Evolutionary conservation across 2,797 vertebrate species (phyloP), one percentile per base, ranked within the genome.

Genomic region (Pseudomugil tenellus): DNA sequence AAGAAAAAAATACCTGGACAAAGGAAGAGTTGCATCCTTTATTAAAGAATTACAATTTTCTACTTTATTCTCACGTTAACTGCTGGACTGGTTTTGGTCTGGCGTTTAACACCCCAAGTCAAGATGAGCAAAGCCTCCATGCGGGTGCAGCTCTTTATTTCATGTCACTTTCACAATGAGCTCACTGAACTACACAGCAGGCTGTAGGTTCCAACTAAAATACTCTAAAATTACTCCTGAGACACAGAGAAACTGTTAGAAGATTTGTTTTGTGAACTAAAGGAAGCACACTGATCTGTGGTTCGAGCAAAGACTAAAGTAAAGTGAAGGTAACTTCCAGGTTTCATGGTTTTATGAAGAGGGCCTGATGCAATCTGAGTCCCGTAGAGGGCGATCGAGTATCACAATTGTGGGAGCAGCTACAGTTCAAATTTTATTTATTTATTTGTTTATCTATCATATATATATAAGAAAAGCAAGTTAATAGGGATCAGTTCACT

Each of bases 301-400:
- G n/a, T 26, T 17, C 35, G 53, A 52, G 26, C 49, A 52, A 28
- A 41, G 26, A 48, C 34, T 8, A 17, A 11, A 21, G 26, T 16
- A 34, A 31, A 23, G 3, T 68, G 1, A 67, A 12, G 63, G 62
- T 58, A 31, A 0, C 31, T n/a, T n/a, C 28, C 43, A 3, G 21
- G 41, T 23, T 13, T 19, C 16, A 34, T 58, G 64, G 32, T 25
- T 21, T 13, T 16, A 4, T 56, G 16, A 21, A 32, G 13, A 21
- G 31, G 13, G 17, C 1, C 25, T 19, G 19, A 12, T 6, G 25
- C 19, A 14, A 31, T 21, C n/a, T 17, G 23, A 28, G 70, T 69
- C 89, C 91, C 80, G 70, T 48, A 91, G 91, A 67, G 87, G 89
- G 88, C 87, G 74, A 60, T 74, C 75, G 51, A 83, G 84, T 12